Conservation (phyloP, 2,113 vertebrate species). For the Ramphastos sulfuratus region DNA sequence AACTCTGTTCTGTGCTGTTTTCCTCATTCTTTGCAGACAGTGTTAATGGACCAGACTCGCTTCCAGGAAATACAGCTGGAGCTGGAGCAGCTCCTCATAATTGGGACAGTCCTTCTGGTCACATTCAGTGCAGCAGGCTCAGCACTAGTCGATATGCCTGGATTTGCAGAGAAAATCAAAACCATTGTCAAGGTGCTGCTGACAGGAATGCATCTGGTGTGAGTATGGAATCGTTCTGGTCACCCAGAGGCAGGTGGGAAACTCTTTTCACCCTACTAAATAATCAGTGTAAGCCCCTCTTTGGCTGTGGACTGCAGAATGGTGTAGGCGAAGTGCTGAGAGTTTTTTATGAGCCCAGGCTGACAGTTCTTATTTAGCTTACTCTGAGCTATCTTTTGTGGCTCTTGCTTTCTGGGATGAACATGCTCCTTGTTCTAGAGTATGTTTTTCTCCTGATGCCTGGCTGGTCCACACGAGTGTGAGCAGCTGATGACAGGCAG, state of each 20-base stretch:
- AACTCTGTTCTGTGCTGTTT: not conserved
- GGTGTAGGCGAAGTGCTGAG: not conserved
- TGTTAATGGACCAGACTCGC: constrained; percentile 91
- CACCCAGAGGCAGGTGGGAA: not conserved
- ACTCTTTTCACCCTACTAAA: not conserved
- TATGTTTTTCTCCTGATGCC: not conserved
- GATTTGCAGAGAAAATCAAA: constrained; percentile 87
- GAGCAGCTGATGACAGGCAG: not conserved
- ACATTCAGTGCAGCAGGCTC: constrained; percentile 84
- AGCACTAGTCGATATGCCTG: constrained; percentile 79
- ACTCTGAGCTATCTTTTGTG: not conserved
- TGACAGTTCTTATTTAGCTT: not conserved
- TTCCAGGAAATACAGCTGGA: constrained; percentile 91
- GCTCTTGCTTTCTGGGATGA: not conserved
- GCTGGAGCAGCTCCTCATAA: constrained; percentile 78
- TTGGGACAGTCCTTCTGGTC: constrained; percentile 87
- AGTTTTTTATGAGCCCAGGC: not conserved
- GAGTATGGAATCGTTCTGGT: constrained; percentile 56
- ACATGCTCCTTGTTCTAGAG: not conserved
- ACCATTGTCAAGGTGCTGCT: constrained; percentile 82
- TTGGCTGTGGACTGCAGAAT: not conserved
- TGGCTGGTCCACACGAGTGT: not conserved
- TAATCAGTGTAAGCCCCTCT: not conserved
- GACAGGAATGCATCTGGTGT: constrained; percentile 84
- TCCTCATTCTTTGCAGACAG: constrained; percentile 72